Evolutionary conservation across 2,888 invertebrate species (phyloP), one percentile per base, ranked within the genome.

Genomic region (Pachydiplax longipennis): DNA sequence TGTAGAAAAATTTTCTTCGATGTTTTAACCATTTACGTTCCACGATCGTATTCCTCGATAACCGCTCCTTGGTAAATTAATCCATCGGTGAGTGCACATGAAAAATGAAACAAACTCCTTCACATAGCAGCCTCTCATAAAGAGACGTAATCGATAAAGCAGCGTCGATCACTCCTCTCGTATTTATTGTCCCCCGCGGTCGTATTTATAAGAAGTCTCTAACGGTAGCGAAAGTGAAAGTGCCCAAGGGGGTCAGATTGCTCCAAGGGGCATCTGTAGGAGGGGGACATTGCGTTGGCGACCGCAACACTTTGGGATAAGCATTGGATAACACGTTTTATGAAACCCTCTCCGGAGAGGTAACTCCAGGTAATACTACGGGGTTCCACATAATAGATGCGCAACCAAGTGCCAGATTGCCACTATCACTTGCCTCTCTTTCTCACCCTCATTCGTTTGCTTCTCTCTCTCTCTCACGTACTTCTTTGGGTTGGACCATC

Each of bases 241-340:
- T 61, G 61, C 25, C 31, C 22, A 87, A 87, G 40, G 87, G 87
- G 87, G 87, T 87, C 87, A 53, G 65, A 61, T 61, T 87, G 87
- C 87, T 37, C 87, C 65, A 37, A 48, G 82, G 48, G 13, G 37
- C 83, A 48, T 31, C 58, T 18, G 8, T 3, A 10, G 15, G 58
- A 18, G 35, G n/a, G 25, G 37, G 37, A n/a, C 40, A 61, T 87
- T 87, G 40, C 87, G 87, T 87, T 35, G 61, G 35, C 15, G 83
- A n/a, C 58, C 58, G 58, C 83, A 83, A 58, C 37, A 35, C 61
- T 37, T 87, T 37, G 81, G 81, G 82, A 18, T 53, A n/a, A 35
- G 61, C 58, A 87, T 87, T 61, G 87, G 61, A 87, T 87, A 65
- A 87, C 87, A 87, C 65, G n/a, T 65, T 87, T 61, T 61, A 87